These are phyloP conservation scores for Squalus acanthias DNA, from an alignment of 2,797 vertebrate species.

Conservation along the genomic window DNA sequence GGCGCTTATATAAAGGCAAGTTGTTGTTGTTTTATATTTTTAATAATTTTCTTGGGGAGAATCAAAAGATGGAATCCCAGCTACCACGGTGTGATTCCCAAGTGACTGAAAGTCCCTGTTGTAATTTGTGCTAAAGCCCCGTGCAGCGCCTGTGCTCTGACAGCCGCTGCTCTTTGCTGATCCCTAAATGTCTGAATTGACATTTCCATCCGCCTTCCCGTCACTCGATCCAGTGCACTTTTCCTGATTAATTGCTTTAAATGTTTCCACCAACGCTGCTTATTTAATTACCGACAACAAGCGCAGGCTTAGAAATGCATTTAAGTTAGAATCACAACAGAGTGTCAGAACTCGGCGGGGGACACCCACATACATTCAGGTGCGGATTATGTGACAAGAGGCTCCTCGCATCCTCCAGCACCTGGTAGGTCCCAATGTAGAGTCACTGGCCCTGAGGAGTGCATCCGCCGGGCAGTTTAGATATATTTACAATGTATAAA, in stretches of 20 bases:
- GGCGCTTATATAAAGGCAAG: neutral
- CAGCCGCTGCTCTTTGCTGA: constrained; percentile 2
- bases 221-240: constrained; percentile 56
- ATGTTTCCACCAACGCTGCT: constrained; percentile 50
- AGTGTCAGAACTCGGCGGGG: neutral
- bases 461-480: neutral
- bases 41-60: neutral
- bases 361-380: neutral
- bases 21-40: neutral
- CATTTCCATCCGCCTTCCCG: constrained; percentile 48
- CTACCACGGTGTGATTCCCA: neutral
- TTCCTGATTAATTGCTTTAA: constrained; percentile 63
- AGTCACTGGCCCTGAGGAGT: no score
- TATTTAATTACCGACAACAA: constrained; percentile 28
- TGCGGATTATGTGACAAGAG: neutral
- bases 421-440: neutral
- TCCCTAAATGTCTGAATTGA: neutral
- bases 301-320: neutral
- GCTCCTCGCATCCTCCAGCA: neutral
- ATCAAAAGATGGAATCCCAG: neutral
- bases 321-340: neutral
- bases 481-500: neutral
- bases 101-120: neutral
- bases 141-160: neutral
- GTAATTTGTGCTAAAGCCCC: neutral